Evolutionary conservation across 2,888 invertebrate genomes (phyloP), one percentile per base, ranked within the genome.

Genomic region (Disparrhopalites patrizii): DNA sequence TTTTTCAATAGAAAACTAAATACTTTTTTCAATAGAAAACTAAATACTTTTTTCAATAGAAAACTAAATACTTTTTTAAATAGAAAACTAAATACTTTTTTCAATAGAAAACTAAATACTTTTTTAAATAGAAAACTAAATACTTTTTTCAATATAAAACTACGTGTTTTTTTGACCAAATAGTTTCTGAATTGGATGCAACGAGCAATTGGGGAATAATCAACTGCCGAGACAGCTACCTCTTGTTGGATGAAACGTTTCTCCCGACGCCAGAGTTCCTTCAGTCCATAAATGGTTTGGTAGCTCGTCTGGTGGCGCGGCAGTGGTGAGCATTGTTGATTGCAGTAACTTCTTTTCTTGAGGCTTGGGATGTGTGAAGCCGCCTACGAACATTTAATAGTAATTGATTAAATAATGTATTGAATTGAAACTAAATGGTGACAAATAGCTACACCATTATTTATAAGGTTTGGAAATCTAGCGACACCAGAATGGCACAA

Each of bases 401-500:
- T n/a, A n/a, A n/a, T n/a, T n/a, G n/a, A n/a, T n/a, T n/a, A n/a
- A n/a, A n/a, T n/a, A n/a, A n/a, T n/a, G n/a, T n/a, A 4, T 28
- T 28, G 7, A 54, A 13, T 10, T 15, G 15, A 10, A 7, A 10
- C 8, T 28, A n/a, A 30, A 30, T 8, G 27, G 2, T 10, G 27
- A 18, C 15, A 30, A 4, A 3, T 7, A 18, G 36, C 20, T 36
- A 56, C 18, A 23, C 7, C 23, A 28, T 55, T 23, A 3, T 18
- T 30, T 28, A 15, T 40, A 4, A 62, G 63, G 97, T 98, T 98
- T 81, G 98, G 97, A 10, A 96, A 97, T 79, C 84, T 97, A 52
- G 96, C 96, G 1, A 97, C 96, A 28, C 97, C 97, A 96, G 92
- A 94, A 79, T 95, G 94, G 94, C 95, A 94, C 94, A 94, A 93